phyloP scores from a whole-genome alignment of 2,888 invertebrate genomes.

The Caenorhabditis sinica region DNA sequence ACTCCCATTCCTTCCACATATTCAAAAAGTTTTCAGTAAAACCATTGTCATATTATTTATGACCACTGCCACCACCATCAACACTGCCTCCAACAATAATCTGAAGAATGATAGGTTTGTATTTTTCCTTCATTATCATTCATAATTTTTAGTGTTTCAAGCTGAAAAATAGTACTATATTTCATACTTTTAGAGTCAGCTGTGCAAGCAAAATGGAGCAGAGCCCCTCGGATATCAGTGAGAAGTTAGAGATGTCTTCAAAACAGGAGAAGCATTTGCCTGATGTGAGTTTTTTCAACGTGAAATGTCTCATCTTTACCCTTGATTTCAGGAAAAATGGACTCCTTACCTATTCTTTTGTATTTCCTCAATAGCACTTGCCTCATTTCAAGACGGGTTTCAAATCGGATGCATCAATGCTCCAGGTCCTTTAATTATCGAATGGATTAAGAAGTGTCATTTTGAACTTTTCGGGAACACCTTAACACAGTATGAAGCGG shows the following conservation, averaged over 20 bases:
- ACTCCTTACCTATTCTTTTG: constrained; percentile 60
- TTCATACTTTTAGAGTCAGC: not conserved
- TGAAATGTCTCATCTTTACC: not conserved
- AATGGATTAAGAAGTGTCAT: constrained; percentile 63
- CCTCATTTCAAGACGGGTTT: constrained; percentile 67
- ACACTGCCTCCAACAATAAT: constrained; percentile 3
- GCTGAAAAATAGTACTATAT: not conserved
- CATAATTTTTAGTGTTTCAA: not conserved
- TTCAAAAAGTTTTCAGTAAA: not conserved
- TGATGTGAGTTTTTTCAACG: constrained; percentile 38
- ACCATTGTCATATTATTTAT: constrained; percentile 24
- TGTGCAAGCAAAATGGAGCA: not conserved
- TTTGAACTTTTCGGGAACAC: constrained; percentile 36
- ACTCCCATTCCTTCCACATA: not conserved
- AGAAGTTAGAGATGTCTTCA: not conserved
- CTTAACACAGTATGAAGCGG: constrained; percentile 45
- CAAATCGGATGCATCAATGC: constrained; percentile 67
- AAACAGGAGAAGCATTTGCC: constrained; percentile 21
- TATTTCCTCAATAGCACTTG: constrained; percentile 55
- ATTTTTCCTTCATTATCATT: not conserved
- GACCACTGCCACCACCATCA: constrained; percentile 8
- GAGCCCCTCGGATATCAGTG: constrained; percentile 1
- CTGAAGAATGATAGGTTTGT: constrained; percentile 5
- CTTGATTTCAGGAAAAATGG: constrained; percentile 46
- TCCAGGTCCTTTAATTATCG: constrained; percentile 62